Evolutionary conservation across 2,797 vertebrate species (phyloP).

Genomic region (Myotis vivesi): DNA sequence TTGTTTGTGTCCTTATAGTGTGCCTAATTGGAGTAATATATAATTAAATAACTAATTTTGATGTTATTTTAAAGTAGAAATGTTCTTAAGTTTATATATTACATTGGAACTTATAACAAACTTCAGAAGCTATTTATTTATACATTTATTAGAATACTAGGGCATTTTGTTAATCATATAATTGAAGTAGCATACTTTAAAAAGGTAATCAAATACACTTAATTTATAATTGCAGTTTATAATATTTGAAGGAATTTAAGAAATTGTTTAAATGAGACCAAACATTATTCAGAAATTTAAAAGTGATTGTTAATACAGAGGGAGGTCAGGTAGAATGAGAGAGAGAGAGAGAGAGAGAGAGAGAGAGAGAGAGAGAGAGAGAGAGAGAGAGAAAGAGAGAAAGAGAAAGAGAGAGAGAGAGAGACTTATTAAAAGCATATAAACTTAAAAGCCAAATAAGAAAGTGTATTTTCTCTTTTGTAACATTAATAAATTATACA

Average conservation of each 20-base stretch:
- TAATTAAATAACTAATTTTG: not conserved
- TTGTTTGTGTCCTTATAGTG: not conserved
- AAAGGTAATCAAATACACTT: not conserved
- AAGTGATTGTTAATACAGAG: not conserved
- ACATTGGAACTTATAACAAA: not conserved
- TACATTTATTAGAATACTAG: not conserved
- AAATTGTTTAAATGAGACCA: not conserved
- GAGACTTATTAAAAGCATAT: not conserved
- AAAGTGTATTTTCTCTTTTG: not conserved
- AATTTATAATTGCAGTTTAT: not conserved
- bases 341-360: not conserved
- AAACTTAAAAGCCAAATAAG: not conserved
- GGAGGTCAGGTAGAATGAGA: not conserved
- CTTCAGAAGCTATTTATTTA: not conserved
- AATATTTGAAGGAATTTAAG: not conserved
- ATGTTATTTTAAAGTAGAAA: not conserved
- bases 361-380: not conserved
- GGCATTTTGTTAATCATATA: not conserved
- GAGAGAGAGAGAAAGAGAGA: not conserved
- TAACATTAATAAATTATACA: not conserved
- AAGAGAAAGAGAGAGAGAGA: not conserved
- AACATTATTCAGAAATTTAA: slow-evolving; percentile 2
- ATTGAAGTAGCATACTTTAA: not conserved
- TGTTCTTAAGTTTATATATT: not conserved
- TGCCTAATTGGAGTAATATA: not conserved